phyloP scores from a whole-genome alignment of 1,140 invertebrate species.

The Triops cancriformis region DNA sequence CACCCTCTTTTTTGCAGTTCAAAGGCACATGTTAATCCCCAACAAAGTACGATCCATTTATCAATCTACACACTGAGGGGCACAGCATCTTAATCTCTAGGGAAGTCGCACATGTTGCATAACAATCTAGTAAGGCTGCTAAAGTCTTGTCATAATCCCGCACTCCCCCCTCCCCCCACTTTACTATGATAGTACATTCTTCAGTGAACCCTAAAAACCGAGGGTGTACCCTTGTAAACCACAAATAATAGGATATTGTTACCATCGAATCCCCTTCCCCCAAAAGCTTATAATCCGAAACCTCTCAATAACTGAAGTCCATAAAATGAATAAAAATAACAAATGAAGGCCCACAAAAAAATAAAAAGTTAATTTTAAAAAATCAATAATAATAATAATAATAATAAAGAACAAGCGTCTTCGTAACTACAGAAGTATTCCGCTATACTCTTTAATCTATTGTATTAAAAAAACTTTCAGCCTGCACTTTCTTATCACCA shows the following conservation, averaged over 20 bases:
- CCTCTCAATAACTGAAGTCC: neutral
- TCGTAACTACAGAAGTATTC: slow-evolving; percentile 11
- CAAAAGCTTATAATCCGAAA: no score
- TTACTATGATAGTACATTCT: neutral
- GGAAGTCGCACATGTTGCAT: neutral
- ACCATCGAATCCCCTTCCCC: neutral
- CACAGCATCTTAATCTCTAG: neutral
- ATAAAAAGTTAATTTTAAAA: slow-evolving; percentile 17
- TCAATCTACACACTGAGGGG: neutral
- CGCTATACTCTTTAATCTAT: neutral
- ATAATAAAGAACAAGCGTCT: slow-evolving; percentile 8
- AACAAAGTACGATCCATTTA: neutral
- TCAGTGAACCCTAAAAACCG: neutral
- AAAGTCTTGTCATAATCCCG: neutral
- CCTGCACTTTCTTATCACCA: neutral
- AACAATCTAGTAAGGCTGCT: neutral
- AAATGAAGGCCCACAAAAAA: neutral
- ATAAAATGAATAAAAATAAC: slow-evolving; percentile 19
- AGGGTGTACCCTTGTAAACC: neutral
- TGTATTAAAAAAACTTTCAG: neutral
- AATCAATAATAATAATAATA: neutral
- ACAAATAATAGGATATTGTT: neutral
- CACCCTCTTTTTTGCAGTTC: neutral
- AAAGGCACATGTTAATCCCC: neutral
- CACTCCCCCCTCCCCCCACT: neutral